These are phyloP conservation scores for Aporophyla lueneburgensis DNA, from an alignment of 2,888 invertebrate species.

Conservation along the genomic window DNA sequence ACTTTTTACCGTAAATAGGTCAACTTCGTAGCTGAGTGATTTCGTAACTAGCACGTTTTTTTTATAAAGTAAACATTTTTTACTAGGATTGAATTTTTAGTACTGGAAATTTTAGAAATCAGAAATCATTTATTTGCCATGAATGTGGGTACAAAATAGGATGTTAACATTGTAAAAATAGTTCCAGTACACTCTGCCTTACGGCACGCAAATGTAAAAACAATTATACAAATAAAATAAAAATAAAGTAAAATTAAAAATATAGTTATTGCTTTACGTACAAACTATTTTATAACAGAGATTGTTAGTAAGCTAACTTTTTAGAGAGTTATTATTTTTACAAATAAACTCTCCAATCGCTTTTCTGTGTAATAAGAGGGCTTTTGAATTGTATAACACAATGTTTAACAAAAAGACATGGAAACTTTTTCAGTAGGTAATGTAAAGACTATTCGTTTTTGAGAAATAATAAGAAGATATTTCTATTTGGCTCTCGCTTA, in stretches of 20 bases:
- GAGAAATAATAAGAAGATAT: background rate
- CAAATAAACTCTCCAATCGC: background rate
- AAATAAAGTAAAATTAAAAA: too few relatives aligned
- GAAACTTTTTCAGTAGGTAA: background rate
- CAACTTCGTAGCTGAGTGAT: slow-evolving; percentile 26
- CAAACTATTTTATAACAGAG: background rate
- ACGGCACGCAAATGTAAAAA: too few relatives aligned
- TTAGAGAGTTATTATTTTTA: background rate
- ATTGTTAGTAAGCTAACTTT: background rate
- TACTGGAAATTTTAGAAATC: too few relatives aligned
- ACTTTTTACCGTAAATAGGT: slow-evolving; percentile 35
- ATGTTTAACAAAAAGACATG: background rate
- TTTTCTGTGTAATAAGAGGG: background rate
- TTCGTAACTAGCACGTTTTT: slow-evolving; percentile 36
- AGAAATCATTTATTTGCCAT: too few relatives aligned
- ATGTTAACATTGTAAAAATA: too few relatives aligned
- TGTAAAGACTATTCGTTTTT: background rate
- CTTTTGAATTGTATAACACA: background rate
- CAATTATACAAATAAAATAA: too few relatives aligned
- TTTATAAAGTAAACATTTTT: slow-evolving; percentile 1
- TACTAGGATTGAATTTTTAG: background rate
- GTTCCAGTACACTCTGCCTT: too few relatives aligned
- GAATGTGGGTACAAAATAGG: too few relatives aligned
- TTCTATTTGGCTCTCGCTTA: slow-evolving; percentile 10
- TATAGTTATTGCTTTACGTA: too few relatives aligned